Percentiles rank a stretch among this genome's conserved stretches.
Conservation (phyloP, 92 coral and sea anemone species). For the Nematostella vectensis region DNA sequence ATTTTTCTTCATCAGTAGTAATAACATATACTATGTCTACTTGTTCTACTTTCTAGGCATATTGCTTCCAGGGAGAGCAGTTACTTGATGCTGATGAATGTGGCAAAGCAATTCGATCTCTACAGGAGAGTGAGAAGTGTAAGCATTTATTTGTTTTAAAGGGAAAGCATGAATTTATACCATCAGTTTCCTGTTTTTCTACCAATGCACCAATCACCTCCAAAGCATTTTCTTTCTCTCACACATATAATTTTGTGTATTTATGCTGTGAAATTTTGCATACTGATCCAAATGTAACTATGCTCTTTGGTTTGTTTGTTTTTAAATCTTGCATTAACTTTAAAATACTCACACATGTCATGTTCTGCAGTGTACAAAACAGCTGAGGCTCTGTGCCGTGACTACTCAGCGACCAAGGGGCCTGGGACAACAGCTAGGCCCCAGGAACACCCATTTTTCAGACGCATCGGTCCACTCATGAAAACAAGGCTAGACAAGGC, state of each 20-base stretch:
- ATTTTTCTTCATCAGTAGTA: no score
- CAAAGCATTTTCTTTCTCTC: no score
- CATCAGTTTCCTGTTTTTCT: no score
- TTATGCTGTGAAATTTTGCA: no score
- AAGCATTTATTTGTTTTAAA: no score
- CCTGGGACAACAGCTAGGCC: constrained; percentile 97
- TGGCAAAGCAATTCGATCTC: constrained; percentile 79
- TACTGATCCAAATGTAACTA: no score
- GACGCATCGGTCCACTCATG: constrained; percentile 78
- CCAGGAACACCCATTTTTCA: constrained; percentile 90
- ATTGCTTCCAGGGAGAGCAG: constrained; percentile 87
- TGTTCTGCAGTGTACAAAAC: constrained; percentile 94
- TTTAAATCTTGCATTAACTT: no score
- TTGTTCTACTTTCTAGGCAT: constrained; percentile 41
- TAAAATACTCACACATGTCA: no score
- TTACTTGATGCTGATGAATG: constrained; percentile 85
- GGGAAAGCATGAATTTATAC: no score
- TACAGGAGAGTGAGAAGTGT: constrained; percentile 94
- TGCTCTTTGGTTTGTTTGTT: no score
- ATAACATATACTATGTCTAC: background rate
- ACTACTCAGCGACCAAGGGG: constrained; percentile 81
- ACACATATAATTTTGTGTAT: no score
- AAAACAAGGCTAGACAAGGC: constrained; percentile 83
- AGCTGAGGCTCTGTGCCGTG: constrained; percentile 81
- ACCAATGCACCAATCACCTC: no score